Conservation (phyloP, 2,113 vertebrate genomes). For the Vireo altiloquus region DNA sequence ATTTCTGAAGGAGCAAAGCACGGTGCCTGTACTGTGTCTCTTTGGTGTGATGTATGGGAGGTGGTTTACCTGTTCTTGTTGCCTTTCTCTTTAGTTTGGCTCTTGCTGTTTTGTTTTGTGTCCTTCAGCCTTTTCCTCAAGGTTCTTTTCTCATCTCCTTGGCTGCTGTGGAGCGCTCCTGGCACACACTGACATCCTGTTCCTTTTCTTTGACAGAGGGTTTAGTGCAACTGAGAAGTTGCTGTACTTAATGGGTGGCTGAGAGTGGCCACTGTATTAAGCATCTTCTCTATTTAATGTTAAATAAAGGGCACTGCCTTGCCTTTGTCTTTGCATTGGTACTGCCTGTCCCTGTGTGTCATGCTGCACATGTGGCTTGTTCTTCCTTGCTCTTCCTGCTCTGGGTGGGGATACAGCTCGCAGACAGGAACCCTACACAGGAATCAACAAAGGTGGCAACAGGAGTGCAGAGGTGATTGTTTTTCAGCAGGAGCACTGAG, state of each 20-base stretch:
- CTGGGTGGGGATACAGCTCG: background rate
- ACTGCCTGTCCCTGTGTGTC: background rate
- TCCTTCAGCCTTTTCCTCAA: background rate
- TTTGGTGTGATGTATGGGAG: background rate
- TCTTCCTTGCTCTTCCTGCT: background rate
- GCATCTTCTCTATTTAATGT: background rate
- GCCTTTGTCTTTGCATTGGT: background rate
- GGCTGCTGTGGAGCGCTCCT: background rate
- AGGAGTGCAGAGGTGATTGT: background rate
- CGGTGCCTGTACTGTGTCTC: background rate
- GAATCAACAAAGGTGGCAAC: accelerated
- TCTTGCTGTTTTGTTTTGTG: background rate
- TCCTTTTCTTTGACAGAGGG: background rate
- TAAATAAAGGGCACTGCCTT: background rate
- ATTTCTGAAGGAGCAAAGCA: background rate
- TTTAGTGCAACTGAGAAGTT: background rate
- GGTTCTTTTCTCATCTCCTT: background rate
- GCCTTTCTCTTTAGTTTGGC: background rate
- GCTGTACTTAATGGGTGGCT: background rate
- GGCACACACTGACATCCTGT: background rate
- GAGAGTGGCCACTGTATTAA: background rate
- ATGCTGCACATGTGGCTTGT: accelerated
- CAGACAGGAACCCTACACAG: background rate
- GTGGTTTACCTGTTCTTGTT: background rate
- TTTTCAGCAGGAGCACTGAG: background rate